A percentile compares a stretch with the other conserved stretches of the same genome.
These are phyloP conservation scores for Noctua janthina DNA, from an alignment of 2,888 invertebrate species.

Conservation along the genomic window DNA sequence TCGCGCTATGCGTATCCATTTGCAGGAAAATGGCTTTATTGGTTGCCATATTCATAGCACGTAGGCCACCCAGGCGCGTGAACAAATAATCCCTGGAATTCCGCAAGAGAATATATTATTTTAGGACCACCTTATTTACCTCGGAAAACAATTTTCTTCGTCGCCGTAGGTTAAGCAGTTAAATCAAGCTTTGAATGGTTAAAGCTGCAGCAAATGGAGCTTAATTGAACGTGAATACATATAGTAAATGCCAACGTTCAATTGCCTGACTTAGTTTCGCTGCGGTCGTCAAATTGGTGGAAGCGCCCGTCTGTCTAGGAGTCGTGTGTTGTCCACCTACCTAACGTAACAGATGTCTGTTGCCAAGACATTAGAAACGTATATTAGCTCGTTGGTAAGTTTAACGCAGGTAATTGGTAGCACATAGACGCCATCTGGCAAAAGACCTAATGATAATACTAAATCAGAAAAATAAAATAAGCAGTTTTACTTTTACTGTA, in stretches of 20 bases:
- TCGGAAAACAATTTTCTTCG: constrained; percentile 5
- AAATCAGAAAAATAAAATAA: constrained; percentile 30
- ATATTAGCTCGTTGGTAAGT: constrained; percentile 4
- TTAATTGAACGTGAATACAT: constrained; percentile 33
- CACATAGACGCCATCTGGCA: background rate
- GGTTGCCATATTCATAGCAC: constrained; percentile 16
- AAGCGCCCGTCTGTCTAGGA: constrained; percentile 52
- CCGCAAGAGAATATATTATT: constrained; percentile 34
- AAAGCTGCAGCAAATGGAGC: constrained; percentile 11
- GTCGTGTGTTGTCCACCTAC: constrained; percentile 5
- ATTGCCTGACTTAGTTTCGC: constrained; percentile 31
- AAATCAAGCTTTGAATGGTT: constrained; percentile 10
- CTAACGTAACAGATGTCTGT: constrained; percentile 8
- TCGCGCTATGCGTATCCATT: constrained; percentile 28
- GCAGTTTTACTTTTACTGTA: background rate
- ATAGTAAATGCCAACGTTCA: constrained; percentile 17
- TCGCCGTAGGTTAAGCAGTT: background rate
- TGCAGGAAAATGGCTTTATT: constrained; percentile 23
- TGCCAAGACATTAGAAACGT: constrained; percentile 16
- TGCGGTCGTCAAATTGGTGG: constrained; percentile 46
- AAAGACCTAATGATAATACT: background rate
- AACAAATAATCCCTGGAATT: constrained; percentile 20
- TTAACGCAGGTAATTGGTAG: constrained; percentile 10
- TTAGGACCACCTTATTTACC: constrained; percentile 23
- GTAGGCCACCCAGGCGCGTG: constrained; percentile 35